Base-by-base conservation (phyloP, 1,140 invertebrate species). In the Drosophila grimshawi region DNA sequence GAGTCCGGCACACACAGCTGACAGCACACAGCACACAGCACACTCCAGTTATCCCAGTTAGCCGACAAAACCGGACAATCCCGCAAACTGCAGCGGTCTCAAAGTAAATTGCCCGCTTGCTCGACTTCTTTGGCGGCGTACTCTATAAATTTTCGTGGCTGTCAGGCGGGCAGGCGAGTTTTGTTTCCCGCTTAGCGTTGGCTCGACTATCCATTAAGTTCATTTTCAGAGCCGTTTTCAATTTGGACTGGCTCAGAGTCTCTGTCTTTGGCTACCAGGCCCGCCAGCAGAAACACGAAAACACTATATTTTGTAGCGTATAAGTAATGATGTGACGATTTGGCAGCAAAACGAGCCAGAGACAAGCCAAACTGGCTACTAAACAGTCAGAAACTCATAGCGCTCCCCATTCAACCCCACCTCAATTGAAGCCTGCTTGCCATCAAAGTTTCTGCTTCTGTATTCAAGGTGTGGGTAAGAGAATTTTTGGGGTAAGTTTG, bases 291-390 rank as follows among this genome's bases (percentile, higher is more conserved):
- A 7, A 11, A 32, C 56, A 35, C 45, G 59, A 83, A 88, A 86
- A 76, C 82, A 81, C 80, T 88, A 75, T 89, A 83, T 88, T 86
- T 88, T 82, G 70, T 35, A 64, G 64, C 78, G 76, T 83, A 88
- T 88, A 88, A 88, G 83, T 88, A 88, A 88, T 88, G 83, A 88
- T 88, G 83, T 88, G 83, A 88, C 85, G 83, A 88, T 88, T 88
- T 88, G 83, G 85, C 80, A 74, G 82, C 48, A 43, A 43, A 43
- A 76, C 66, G 70, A 83, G 72, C 61, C 70, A 75, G 45, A 48
- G 71, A 63, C 70, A 67, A 78, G 71, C 75, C 19, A 67, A 67
- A 74, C 27, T 27, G 55, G 48, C 63, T n/a, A 57, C 64, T 65
- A 55, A 55, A 49, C 37, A 53, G 51, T 35, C 51, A 49, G 29